These are phyloP conservation scores for Sturmia bella DNA, from an alignment of 2,888 invertebrate species.

Conservation along the genomic window DNA sequence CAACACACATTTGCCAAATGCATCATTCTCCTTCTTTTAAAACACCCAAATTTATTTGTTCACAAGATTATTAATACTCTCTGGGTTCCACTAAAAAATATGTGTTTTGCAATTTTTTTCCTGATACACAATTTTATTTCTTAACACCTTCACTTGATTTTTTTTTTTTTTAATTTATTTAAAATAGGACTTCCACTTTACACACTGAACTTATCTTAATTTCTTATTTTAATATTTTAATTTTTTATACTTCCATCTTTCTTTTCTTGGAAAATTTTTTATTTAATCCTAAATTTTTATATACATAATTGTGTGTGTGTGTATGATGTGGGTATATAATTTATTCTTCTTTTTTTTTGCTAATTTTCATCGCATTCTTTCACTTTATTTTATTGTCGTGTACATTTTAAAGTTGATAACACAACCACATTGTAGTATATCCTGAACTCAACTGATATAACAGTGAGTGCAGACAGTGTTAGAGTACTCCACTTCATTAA, in stretches of 20 bases:
- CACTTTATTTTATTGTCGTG: slow-evolving; percentile 61
- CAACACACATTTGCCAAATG: not conserved
- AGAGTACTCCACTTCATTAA: slow-evolving; percentile 53
- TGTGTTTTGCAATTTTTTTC: slow-evolving; percentile 44
- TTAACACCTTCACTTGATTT: slow-evolving; percentile 33
- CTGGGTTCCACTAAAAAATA: slow-evolving; percentile 36
- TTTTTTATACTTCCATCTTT: slow-evolving; percentile 23
- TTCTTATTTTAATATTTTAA: not conserved
- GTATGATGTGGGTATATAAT: slow-evolving; percentile 39
- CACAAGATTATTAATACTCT: slow-evolving; percentile 40
- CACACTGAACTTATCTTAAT: slow-evolving; percentile 3
- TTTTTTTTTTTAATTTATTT: no score
- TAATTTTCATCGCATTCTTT: slow-evolving; percentile 61
- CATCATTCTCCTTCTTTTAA: slow-evolving; percentile 35
- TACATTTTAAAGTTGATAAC: slow-evolving; percentile 61
- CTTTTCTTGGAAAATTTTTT: slow-evolving; percentile 1
- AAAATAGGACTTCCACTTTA: not conserved
- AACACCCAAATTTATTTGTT: slow-evolving; percentile 49
- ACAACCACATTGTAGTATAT: slow-evolving; percentile 75
- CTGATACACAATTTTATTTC: slow-evolving; percentile 47
- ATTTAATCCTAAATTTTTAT: slow-evolving; percentile 25
- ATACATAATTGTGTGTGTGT: not conserved
- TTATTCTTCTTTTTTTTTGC: slow-evolving; percentile 48
- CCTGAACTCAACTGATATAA: slow-evolving; percentile 80
- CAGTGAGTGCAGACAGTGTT: slow-evolving; percentile 67